These are phyloP conservation scores for Cariama cristata DNA, from an alignment of 2,113 vertebrate species.

Conservation along the genomic window DNA sequence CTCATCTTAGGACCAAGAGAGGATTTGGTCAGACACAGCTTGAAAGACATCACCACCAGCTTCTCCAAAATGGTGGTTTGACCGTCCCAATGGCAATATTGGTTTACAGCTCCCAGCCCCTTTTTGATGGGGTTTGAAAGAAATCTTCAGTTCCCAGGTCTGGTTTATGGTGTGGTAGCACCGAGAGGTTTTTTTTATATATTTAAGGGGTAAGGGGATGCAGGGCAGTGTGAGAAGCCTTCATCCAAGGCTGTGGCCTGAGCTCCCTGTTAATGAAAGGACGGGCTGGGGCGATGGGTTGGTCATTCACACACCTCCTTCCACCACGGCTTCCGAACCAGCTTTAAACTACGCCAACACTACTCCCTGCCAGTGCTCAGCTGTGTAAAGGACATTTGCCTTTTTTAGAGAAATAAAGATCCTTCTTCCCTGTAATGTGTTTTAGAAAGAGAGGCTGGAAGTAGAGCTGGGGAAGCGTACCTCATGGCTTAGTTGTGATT, in stretches of 20 bases:
- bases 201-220: neutral
- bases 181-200: neutral
- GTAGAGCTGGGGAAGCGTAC: neutral
- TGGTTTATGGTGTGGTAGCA: neutral
- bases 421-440: neutral
- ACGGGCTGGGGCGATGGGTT: neutral
- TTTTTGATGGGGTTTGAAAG: neutral
- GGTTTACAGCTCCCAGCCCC: neutral
- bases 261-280: neutral
- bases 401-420: neutral
- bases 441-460: neutral
- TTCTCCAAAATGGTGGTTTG: neutral
- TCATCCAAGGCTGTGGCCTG: neutral
- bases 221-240: neutral
- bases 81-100: neutral
- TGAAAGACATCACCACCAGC: neutral
- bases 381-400: neutral
- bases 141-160: neutral
- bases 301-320: neutral
- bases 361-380: neutral
- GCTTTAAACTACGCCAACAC: accelerated
- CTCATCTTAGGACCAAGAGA: neutral
- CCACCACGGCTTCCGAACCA: neutral
- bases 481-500: neutral
- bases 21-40: neutral